Evolutionary conservation across 2,797 vertebrate species (phyloP), one percentile per base, ranked within the genome.

Genomic region (Gymnoscopelus braueri): DNA sequence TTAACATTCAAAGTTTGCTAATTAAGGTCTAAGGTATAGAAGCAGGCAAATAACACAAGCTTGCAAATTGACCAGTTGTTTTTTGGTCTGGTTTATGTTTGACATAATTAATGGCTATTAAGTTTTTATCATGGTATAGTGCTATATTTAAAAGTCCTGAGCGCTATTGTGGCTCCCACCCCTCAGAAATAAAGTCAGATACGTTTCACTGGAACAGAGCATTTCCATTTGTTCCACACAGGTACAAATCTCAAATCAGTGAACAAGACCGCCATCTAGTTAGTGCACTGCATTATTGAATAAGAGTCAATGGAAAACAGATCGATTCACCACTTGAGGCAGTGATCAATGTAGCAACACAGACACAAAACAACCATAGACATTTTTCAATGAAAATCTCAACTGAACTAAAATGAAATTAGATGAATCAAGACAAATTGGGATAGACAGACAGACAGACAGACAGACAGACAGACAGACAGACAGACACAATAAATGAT

Each of bases 261-360:
- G 15, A 71, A 66, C 71, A 67, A 51, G 71, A 70, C 58, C n/a
- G 3, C 65, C 81, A 80, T 62, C 63, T 63, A 71, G 81, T 79
- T 67, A 83, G 75, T 78, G 79, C 56, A 67, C 77, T 85, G 72
- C 81, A 87, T 89, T 83, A 88, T 85, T 91, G 70, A 88, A 83
- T 84, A 79, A 83, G 69, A 84, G 62, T 63, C 79, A 80, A 84
- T 70, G 63, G 68, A 73, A 68, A 82, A 74, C 63, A 63, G 78
- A 87, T 89, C 83, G 84, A 81, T 90, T 89, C 81, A 69, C 73
- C 74, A 75, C 68, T 81, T 76, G 77, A 35, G 77, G 67, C 63
- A 39, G 63, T 80, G 83, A 87, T 87, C 83, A 87, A 81, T 82
- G 74, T 70, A 58, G 79, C 75, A 82, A 66, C 72, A 60, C 32